phyloP scores from a whole-genome alignment of 2,113 vertebrate species.

The Vulpes vulpes region DNA sequence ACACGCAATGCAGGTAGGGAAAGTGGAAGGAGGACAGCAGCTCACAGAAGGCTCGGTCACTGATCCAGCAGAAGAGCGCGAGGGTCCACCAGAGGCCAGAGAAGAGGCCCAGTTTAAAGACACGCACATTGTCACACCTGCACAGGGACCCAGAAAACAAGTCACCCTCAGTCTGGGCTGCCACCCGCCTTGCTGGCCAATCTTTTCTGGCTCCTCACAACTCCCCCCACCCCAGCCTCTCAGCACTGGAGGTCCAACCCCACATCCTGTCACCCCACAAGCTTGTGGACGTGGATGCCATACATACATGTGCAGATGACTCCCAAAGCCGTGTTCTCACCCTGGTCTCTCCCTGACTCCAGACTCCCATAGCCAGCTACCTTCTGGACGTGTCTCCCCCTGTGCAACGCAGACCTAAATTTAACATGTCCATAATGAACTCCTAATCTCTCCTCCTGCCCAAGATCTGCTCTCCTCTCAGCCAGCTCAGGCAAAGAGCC shows the following conservation, averaged over 20 bases:
- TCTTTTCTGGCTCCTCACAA: not conserved
- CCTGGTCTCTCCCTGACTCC: not conserved
- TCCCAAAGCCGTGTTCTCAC: not conserved
- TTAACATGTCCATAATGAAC: not conserved
- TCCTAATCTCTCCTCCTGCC: too few species aligned
- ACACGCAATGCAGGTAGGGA: slow-evolving; percentile 97
- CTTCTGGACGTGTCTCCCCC: not conserved
- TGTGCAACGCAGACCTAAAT: not conserved
- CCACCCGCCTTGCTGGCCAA: not conserved
- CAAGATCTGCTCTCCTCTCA: not conserved
- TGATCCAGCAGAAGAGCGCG: slow-evolving; percentile 98
- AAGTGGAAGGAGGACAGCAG: slow-evolving; percentile 98
- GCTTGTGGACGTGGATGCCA: too few species aligned
- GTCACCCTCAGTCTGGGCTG: fast-evolving
- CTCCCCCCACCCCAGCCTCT: not conserved
- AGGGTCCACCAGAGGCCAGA: slow-evolving; percentile 98
- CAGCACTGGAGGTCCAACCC: not conserved
- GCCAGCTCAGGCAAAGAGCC: too few species aligned
- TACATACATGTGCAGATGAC: not conserved
- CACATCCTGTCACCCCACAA: not conserved
- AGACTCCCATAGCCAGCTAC: not conserved
- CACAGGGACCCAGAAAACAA: not conserved
- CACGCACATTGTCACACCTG: slow-evolving; percentile 98
- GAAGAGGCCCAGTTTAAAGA: slow-evolving; percentile 97
- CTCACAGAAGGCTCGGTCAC: slow-evolving; percentile 97